Conservation (phyloP, 2,797 vertebrate species). For the Emydoidea blandingii region DNA sequence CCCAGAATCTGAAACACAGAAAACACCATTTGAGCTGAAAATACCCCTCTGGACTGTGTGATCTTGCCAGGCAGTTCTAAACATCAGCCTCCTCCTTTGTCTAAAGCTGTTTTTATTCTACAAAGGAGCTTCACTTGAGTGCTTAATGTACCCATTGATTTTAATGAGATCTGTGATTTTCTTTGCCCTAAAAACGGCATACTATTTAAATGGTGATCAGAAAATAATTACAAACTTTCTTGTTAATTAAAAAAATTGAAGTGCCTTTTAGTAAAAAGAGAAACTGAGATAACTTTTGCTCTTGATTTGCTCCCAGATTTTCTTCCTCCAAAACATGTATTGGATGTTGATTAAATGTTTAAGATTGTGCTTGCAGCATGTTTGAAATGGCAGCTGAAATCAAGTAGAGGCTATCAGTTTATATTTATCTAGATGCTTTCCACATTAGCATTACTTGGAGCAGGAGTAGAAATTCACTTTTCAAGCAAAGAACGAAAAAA, state of each 20-base stretch:
- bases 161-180: background rate
- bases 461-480: background rate
- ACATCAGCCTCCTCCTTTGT: background rate
- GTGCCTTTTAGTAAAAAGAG: background rate
- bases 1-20: background rate
- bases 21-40: background rate
- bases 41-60: background rate
- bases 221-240: background rate
- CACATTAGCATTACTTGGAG: background rate
- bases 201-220: background rate
- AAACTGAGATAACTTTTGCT: background rate
- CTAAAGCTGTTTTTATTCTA: background rate
- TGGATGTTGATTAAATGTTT: background rate
- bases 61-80: background rate
- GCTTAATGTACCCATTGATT: background rate
- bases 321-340: background rate
- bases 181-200: background rate
- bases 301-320: background rate
- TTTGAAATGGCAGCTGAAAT: constrained; percentile 34
- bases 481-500: constrained; percentile 28
- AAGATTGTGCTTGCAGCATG: background rate
- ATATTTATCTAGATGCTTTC: constrained; percentile 18
- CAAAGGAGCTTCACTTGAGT: background rate
- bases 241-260: background rate
- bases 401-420: background rate